Base-by-base conservation (phyloP, 92 coral and sea anemone species). In the Epizoanthus rinbou region DNA sequence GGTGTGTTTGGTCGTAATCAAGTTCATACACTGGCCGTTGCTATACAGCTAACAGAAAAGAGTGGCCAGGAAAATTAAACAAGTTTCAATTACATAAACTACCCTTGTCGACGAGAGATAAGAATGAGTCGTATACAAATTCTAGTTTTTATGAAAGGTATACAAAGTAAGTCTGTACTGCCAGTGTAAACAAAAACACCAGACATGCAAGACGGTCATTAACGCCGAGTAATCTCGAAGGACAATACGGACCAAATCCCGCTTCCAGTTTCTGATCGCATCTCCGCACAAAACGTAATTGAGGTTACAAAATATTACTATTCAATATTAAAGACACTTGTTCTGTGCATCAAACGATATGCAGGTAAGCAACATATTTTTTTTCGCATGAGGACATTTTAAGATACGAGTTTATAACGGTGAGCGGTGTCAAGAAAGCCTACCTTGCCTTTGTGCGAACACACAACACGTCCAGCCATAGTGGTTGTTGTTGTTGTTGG, bases 401-500 rank as follows among this genome's bases (percentile, higher is more conserved):
- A 3, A 6, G 43, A 3, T 37, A 28, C 31, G 31, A 28, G 31
- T 37, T n/a, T n/a, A n/a, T 37, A 37, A 1, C 3, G 43, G 43
- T 6, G 2, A 37, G 2, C 6, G 6, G 5, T 1, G 43, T 16
- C 18, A 3, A 73, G 23, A 47, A 11, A 18, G 75, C 57, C 6
- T 57, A 10, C 82, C 82, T 78, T 78, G 45, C 54, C 71, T 62
- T 43, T 22, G 18, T 25, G 71, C 59, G 8, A 43, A 14, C 82
- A 78, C 25, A 17, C 58, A 23, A 22, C 16, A 16, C n/a, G 8
- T 9, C 8, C 6, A n/a, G 50, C 71, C 17, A 19, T 33, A 60
- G 22, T 63, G 1, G 70, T 16, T 9, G 72, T 14, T 58, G 24
- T 9, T 41, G 41, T 13, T 4, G 69, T 62, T 19, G 43, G 59